These are phyloP conservation scores for Himalopsyche kuldschensis DNA, from an alignment of 2,888 invertebrate species.

Conservation along the genomic window DNA sequence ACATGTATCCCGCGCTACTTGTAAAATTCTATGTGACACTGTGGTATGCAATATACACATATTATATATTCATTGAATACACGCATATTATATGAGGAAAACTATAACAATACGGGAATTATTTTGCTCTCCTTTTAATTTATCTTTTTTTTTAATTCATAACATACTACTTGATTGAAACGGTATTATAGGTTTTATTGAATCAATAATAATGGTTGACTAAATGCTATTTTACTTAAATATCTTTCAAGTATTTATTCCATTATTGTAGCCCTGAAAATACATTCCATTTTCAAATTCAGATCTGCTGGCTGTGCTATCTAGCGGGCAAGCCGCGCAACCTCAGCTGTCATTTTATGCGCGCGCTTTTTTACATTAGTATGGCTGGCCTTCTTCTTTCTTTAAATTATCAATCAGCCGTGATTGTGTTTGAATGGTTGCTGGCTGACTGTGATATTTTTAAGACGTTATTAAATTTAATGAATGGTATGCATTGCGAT, in stretches of 20 bases:
- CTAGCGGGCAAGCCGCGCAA: background rate
- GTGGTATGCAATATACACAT: too few relatives aligned
- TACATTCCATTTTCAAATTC: background rate
- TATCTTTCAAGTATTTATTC: background rate
- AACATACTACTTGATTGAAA: too few relatives aligned
- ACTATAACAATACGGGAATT: too few relatives aligned
- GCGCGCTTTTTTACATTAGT: background rate
- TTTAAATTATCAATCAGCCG: background rate
- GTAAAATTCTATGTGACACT: too few relatives aligned
- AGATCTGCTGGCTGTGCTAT: background rate
- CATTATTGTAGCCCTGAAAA: background rate
- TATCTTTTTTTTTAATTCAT: too few relatives aligned
- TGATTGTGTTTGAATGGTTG: background rate
- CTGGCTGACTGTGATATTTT: conserved; percentile 16
- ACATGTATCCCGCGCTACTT: too few relatives aligned
- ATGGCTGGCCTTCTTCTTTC: background rate
- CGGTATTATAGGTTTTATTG: too few relatives aligned
- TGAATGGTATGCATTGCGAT: background rate
- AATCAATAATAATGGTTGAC: too few relatives aligned
- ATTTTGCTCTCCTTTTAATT: too few relatives aligned
- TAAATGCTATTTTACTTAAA: too few relatives aligned
- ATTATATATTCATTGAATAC: too few relatives aligned
- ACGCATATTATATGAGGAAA: too few relatives aligned
- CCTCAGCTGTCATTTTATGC: background rate
- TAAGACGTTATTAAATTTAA: conserved; percentile 7